A percentile compares a stretch with the other conserved stretches of the same genome.
Conservation (phyloP, 2,888 invertebrate species). For the Lysandra coridon region DNA sequence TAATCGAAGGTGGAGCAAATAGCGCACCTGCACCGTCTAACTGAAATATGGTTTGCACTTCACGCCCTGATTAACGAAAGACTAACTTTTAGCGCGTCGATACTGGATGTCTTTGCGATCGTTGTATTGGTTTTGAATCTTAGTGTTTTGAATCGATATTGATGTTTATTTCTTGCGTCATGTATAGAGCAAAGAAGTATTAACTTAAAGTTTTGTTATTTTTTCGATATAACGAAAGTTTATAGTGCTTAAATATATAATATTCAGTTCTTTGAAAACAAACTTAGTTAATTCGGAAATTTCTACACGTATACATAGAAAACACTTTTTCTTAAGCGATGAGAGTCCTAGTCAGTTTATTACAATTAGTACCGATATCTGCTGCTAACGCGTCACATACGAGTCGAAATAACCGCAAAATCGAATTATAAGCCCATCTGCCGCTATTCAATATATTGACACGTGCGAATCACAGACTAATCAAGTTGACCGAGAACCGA, state of each 20-base stretch:
- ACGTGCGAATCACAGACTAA: conserved; percentile 58
- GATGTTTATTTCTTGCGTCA: not conserved
- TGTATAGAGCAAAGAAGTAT: too few relatives aligned
- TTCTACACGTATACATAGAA: too few relatives aligned
- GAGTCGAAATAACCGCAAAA: conserved; percentile 74
- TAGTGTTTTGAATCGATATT: not conserved
- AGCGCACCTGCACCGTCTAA: conserved; percentile 70
- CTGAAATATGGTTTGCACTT: conserved; percentile 64
- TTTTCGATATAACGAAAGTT: too few relatives aligned
- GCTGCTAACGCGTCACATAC: conserved; percentile 59
- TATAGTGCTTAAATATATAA: too few relatives aligned
- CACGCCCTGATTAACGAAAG: conserved; percentile 45
- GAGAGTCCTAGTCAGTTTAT: conserved; percentile 47
- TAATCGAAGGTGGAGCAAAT: conserved; percentile 76
- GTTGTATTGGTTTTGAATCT: not conserved
- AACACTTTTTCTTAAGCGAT: conserved; percentile 15
- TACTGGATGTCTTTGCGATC: not conserved
- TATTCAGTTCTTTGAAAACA: too few relatives aligned
- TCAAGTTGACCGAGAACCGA: conserved; percentile 56
- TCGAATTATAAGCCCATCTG: conserved; percentile 69
- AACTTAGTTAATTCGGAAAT: too few relatives aligned
- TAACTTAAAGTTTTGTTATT: too few relatives aligned
- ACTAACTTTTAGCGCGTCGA: conserved; percentile 15
- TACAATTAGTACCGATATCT: conserved; percentile 61
- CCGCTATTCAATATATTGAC: conserved; percentile 62